Evolutionary conservation across 2,888 invertebrate genomes (phyloP).

Genomic region (Endomychus coccineus): DNA sequence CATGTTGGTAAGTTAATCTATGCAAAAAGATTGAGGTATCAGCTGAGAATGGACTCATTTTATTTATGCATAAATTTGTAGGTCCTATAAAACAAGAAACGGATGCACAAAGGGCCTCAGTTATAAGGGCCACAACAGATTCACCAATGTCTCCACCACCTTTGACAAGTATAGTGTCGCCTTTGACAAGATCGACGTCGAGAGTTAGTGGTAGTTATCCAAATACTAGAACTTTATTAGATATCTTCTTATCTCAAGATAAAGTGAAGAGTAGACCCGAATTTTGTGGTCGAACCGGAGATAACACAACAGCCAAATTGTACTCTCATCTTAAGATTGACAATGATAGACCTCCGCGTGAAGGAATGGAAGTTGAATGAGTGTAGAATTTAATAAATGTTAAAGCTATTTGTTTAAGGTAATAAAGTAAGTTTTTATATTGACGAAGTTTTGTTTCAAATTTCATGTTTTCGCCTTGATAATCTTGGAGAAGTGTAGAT

Average conservation of each 20-base stretch:
- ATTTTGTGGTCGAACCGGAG: slow-evolving; percentile 51
- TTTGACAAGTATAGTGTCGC: slow-evolving; percentile 34
- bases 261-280: slow-evolving; percentile 46
- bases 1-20: slow-evolving; percentile 40
- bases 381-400: no score
- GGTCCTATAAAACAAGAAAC: slow-evolving; percentile 29
- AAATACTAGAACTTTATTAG: slow-evolving; percentile 53
- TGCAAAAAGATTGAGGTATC: no score
- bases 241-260: slow-evolving; percentile 57
- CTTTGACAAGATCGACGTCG: slow-evolving; percentile 28
- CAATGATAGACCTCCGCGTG: slow-evolving; percentile 42
- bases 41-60: no score
- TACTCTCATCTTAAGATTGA: slow-evolving; percentile 63
- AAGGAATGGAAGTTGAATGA: slow-evolving; percentile 38
- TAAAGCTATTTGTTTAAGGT: no score
- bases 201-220: slow-evolving; percentile 35
- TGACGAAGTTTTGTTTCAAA: no score
- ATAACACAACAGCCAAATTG: slow-evolving; percentile 58
- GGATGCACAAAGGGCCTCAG: slow-evolving; percentile 42
- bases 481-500: no score
- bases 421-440: no score
- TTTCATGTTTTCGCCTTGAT: no score
- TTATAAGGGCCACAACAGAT: slow-evolving; percentile 72
- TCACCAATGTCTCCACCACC: slow-evolving; percentile 79
- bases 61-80: slow-evolving; percentile 11